These are phyloP conservation scores for Sebastes matsubarae DNA, from an alignment of 2,797 vertebrate species.

Conservation along the genomic window DNA sequence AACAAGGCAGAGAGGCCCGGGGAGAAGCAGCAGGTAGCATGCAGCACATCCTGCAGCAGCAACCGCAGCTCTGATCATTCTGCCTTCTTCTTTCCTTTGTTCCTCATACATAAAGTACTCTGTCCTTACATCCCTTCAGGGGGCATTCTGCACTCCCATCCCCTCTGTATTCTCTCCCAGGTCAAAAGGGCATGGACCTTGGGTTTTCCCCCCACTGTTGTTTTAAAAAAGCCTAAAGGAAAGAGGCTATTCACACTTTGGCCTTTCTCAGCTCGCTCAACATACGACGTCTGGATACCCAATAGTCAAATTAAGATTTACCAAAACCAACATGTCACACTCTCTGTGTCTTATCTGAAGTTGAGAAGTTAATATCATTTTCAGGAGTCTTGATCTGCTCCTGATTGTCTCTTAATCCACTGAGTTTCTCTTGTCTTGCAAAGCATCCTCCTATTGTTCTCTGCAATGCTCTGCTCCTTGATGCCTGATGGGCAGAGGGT, in stretches of 20 bases:
- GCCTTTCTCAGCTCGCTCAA: neutral
- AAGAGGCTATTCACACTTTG: slow-evolving; percentile 28
- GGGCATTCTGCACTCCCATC: slow-evolving; percentile 59
- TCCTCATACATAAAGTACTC: slow-evolving; percentile 62
- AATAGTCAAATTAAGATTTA: slow-evolving; percentile 10
- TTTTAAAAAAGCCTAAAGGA: slow-evolving; percentile 58
- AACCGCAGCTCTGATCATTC: slow-evolving; percentile 62
- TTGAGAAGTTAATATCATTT: neutral
- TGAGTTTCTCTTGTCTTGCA: slow-evolving; percentile 66
- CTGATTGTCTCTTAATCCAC: slow-evolving; percentile 43
- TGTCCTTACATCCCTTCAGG: slow-evolving; percentile 65
- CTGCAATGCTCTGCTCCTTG: slow-evolving; percentile 47
- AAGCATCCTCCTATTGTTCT: slow-evolving; percentile 73
- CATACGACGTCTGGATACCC: neutral
- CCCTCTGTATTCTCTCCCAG: slow-evolving; percentile 58
- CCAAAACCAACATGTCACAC: neutral
- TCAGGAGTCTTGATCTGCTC: slow-evolving; percentile 16
- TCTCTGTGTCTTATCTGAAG: neutral
- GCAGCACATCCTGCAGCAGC: slow-evolving; percentile 52
- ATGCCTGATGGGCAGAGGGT: slow-evolving; percentile 65
- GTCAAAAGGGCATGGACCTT: slow-evolving; percentile 69
- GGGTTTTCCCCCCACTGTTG: slow-evolving; percentile 49
- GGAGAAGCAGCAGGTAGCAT: slow-evolving; percentile 65
- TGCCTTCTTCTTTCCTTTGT: slow-evolving; percentile 57
- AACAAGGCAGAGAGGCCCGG: slow-evolving; percentile 31